Evolutionary conservation across 2,888 invertebrate species (phyloP).

Genomic region (Spicauda simplicius): DNA sequence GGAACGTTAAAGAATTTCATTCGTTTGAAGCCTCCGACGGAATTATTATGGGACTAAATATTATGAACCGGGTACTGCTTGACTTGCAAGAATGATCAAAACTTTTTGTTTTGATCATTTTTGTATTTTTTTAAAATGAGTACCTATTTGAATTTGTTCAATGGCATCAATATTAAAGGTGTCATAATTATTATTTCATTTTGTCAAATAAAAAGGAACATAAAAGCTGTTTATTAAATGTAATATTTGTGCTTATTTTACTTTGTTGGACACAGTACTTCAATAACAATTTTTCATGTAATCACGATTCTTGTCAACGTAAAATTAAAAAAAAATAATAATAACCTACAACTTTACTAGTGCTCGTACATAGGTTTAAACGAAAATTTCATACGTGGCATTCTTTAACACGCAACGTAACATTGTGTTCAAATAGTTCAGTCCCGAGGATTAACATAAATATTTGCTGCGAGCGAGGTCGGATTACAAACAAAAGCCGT

Average conservation of each 20-base stretch:
- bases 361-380: background rate
- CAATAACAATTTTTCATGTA: too few relatives aligned
- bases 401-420: conserved; percentile 21
- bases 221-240: too few relatives aligned
- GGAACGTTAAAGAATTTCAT: conserved; percentile 53
- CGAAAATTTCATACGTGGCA: background rate
- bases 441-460: conserved; percentile 24
- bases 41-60: conserved; percentile 42
- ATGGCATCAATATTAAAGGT: background rate
- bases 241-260: too few relatives aligned
- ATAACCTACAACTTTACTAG: too few relatives aligned
- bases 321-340: too few relatives aligned
- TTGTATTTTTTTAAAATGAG: background rate
- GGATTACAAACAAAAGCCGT: conserved; percentile 32
- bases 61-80: conserved; percentile 35
- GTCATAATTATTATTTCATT: too few relatives aligned
- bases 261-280: too few relatives aligned
- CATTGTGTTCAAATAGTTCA: conserved; percentile 21
- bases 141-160: background rate
- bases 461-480: conserved; percentile 24
- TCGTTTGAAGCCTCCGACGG: conserved; percentile 51
- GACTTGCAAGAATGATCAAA: background rate
- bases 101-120: background rate
- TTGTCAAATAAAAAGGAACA: too few relatives aligned
- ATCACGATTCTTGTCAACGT: too few relatives aligned